These are phyloP conservation scores for Columba janthina DNA, from an alignment of 2,113 vertebrate species.

Conservation along the genomic window DNA sequence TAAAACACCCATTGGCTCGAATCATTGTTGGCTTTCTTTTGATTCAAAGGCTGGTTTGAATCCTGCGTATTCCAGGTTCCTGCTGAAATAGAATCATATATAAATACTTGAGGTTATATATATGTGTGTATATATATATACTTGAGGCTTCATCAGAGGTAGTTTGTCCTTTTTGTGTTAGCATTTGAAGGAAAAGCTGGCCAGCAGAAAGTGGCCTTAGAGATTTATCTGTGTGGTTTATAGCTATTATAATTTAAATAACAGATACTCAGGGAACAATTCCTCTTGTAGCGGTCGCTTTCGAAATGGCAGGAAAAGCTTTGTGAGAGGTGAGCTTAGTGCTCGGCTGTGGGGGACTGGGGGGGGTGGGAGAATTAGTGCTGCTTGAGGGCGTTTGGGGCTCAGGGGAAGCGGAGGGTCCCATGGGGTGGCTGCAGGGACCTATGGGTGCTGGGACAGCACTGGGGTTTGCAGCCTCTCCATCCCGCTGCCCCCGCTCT, in stretches of 20 bases:
- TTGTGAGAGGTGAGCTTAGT: fast-evolving
- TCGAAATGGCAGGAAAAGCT: neutral
- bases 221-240: neutral
- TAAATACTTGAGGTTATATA: too few species aligned
- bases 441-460: too few species aligned
- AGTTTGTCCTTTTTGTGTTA: neutral
- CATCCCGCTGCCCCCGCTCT: too few species aligned
- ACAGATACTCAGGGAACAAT: neutral
- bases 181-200: neutral
- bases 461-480: neutral
- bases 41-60: neutral
- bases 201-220: neutral
- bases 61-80: neutral
- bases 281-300: neutral
- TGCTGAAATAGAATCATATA: neutral
- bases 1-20: neutral
- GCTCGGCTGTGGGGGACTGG: neutral
- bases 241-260: neutral
- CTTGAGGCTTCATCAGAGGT: neutral
- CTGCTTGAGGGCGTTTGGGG: neutral
- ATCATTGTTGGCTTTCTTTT: neutral
- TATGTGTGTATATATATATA: too few species aligned
- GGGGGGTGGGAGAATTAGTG: neutral
- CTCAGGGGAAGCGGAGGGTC: too few species aligned
- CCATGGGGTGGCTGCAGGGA: too few species aligned